Evolutionary conservation across 2,797 vertebrate genomes (phyloP).

Genomic region (Neosilurus hyrtlii): DNA sequence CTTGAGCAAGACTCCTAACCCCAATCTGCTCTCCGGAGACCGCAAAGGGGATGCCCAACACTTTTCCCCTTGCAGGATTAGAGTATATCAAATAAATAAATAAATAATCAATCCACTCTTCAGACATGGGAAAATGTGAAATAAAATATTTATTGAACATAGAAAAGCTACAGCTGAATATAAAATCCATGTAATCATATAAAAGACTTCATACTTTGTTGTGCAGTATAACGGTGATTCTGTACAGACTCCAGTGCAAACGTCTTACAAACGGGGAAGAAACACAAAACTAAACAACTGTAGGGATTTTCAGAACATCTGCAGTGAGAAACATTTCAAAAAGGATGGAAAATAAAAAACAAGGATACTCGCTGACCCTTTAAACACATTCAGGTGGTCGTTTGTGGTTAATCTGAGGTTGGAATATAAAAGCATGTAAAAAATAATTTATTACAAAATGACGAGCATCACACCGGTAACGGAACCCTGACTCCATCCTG

Average conservation of each 20-base stretch:
- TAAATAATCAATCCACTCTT: neutral
- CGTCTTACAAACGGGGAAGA: conserved; percentile 50
- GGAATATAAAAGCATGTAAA: conserved; percentile 53
- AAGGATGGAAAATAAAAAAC: neutral
- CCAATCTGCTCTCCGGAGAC: too few species aligned
- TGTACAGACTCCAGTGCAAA: conserved; percentile 59
- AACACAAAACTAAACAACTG: conserved; percentile 41
- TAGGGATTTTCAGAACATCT: conserved; percentile 60
- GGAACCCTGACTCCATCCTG: conserved; percentile 35
- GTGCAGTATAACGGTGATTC: conserved; percentile 47
- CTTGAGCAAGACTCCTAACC: too few species aligned
- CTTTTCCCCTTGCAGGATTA: too few species aligned
- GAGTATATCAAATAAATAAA: too few species aligned
- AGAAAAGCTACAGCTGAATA: conserved; percentile 57
- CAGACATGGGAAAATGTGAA: conserved; percentile 5
- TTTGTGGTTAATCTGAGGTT: conserved; percentile 45
- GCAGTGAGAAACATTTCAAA: conserved; percentile 13
- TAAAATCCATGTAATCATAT: conserved; percentile 49
- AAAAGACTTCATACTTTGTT: conserved; percentile 49
- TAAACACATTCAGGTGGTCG: neutral
- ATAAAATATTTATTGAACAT: conserved; percentile 71
- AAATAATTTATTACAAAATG: conserved; percentile 63
- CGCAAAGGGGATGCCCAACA: too few species aligned
- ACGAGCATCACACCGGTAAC: conserved; percentile 46
- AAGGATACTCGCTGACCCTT: too few species aligned